Evolutionary conservation across 2,888 invertebrate genomes (phyloP).

Genomic region (Herminia tarsipennalis): DNA sequence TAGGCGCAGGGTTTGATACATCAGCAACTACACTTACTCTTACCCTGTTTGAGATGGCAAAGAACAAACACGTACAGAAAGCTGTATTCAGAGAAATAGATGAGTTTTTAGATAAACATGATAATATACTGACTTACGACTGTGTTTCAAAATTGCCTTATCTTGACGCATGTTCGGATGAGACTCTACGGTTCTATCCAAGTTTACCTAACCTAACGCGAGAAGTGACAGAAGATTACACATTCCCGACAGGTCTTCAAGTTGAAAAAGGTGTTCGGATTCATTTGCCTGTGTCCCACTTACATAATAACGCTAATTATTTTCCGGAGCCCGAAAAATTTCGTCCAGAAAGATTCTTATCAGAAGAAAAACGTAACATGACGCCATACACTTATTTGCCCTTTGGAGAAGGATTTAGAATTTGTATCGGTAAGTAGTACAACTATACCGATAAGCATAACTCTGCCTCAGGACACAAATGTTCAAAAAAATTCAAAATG

Average conservation of each 20-base stretch:
- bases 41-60: conserved; percentile 49
- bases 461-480: too few species aligned
- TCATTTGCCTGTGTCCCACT: conserved; percentile 48
- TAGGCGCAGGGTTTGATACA: conserved; percentile 54
- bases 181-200: conserved; percentile 49
- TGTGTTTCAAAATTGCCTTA: conserved; percentile 48
- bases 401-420: conserved; percentile 49
- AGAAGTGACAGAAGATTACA: conserved; percentile 46
- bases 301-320: conserved; percentile 46
- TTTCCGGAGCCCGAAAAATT: conserved; percentile 49
- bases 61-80: conserved; percentile 36
- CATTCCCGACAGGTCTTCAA: conserved; percentile 44
- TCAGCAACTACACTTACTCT: conserved; percentile 45
- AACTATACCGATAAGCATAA: too few species aligned
- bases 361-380: conserved; percentile 40
- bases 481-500: too few species aligned
- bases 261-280: conserved; percentile 49
- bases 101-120: conserved; percentile 35
- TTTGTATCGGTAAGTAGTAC: conserved; percentile 18
- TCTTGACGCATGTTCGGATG: conserved; percentile 48
- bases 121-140: conserved; percentile 38
- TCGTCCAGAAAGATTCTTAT: conserved; percentile 51
- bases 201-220: conserved; percentile 40
- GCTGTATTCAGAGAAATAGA: conserved; percentile 46
- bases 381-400: conserved; percentile 49